Percentiles rank a stretch among this genome's conserved stretches.
These are phyloP conservation scores for Alcis repandata DNA, from an alignment of 2,888 invertebrate genomes.

Conservation along the genomic window DNA sequence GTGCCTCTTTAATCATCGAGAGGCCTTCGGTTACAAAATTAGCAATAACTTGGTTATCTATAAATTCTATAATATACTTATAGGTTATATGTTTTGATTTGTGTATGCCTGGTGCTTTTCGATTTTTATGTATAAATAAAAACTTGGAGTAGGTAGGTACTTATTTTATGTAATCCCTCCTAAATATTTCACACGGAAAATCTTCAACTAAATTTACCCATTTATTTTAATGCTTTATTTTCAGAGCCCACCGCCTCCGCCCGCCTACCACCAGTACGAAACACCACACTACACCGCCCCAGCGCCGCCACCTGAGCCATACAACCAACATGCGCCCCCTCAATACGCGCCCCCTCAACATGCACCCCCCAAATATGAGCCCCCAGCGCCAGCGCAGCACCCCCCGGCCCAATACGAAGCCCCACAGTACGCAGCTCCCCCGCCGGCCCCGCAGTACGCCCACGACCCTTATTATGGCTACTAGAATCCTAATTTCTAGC, in stretches of 20 bases:
- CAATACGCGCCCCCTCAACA: constrained; percentile 17
- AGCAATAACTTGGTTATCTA: background rate
- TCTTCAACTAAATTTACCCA: background rate
- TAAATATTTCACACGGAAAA: background rate
- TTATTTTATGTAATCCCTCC: too few species aligned
- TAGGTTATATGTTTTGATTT: background rate
- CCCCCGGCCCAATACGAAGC: constrained; percentile 43
- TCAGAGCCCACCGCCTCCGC: constrained; percentile 33
- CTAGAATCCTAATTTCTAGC: constrained; percentile 37
- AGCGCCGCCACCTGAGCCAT: constrained; percentile 9
- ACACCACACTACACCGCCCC: constrained; percentile 10
- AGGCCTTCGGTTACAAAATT: constrained; percentile 2
- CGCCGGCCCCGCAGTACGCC: constrained; percentile 48
- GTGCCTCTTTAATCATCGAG: background rate
- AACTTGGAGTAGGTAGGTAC: too few species aligned
- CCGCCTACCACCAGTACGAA: constrained; percentile 23
- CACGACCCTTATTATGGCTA: constrained; percentile 78
- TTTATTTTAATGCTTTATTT: constrained; percentile 14
- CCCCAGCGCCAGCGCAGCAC: constrained; percentile 29
- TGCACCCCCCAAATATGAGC: constrained; percentile 23
- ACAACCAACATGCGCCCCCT: constrained; percentile 6
- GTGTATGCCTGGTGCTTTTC: too few species aligned
- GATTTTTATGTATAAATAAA: too few species aligned
- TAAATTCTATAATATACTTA: too few species aligned
- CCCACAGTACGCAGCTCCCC: constrained; percentile 47